Evolutionary conservation across 2,888 invertebrate genomes (phyloP), one percentile per base, ranked within the genome.

Genomic region (Myopa testacea): DNA sequence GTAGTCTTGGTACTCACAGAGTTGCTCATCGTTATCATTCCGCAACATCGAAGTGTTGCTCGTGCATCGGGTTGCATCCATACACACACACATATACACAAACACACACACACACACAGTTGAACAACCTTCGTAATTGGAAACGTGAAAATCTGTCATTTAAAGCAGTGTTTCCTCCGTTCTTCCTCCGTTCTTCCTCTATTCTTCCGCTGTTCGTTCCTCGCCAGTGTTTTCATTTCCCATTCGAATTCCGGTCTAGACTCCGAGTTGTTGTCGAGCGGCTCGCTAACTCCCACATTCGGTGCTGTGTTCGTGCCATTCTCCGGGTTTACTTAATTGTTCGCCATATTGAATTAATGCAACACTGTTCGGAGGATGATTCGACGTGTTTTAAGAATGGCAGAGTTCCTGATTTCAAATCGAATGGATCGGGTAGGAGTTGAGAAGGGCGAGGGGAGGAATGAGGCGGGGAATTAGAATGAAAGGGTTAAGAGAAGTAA

Each of bases 211-310:
- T 52, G 8, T 52, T 52, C 14, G 8, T 52, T 52, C 14, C 14
- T 52, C 26, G 26, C 26, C 26, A 26, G 65, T 70, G 71, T 65
- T 71, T 77, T 75, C 77, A 79, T 79, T 79, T 79, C 78, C 79
- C 69, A 58, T 76, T 79, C 63, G 37, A 70, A 69, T 78, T 79
- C 79, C 79, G 77, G 79, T 79, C 79, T 76, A 80, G 78, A 78
- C 80, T 67, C 12, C 68, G 58, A n/a, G 10, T 74, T 65, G 74
- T 19, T 12, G 19, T 16, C 45, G 60, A 58, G 58, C n/a, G 68
- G 16, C 67, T 67, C 67, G 34, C 19, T n/a, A 4, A 55, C 55
- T 34, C 68, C 26, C 45, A 34, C 3, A 26, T 6, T 69, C 19
- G n/a, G 71, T 45, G 19, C 62, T 26, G 8, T 60, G 58, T 34